phyloP scores from a whole-genome alignment of 2,797 vertebrate species.

The Merluccius polli region DNA sequence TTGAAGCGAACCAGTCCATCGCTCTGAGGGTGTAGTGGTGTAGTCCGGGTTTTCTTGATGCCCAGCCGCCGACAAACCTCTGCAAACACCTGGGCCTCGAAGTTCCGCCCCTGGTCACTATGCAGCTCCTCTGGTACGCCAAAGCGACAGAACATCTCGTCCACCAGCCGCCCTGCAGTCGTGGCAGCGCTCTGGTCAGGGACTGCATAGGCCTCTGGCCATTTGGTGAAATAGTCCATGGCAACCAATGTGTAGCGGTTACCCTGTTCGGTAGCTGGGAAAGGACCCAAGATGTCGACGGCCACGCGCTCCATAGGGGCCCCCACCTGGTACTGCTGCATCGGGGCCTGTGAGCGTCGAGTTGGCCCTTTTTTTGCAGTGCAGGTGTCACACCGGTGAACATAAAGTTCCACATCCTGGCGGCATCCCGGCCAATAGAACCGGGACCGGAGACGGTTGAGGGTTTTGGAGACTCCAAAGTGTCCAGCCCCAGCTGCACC shows the following conservation, averaged over 20 bases:
- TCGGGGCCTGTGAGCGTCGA: background rate
- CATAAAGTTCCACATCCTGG: background rate
- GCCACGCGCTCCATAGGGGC: conserved; percentile 6
- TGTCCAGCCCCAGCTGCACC: too few species aligned
- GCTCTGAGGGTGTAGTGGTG: conserved; percentile 10
- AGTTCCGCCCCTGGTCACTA: conserved; percentile 16
- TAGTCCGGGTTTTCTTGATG: background rate
- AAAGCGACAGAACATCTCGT: conserved; percentile 8
- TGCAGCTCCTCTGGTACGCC: conserved; percentile 10
- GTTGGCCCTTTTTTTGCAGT: conserved; percentile 8
- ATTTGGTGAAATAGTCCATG: conserved; percentile 20
- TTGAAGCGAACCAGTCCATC: conserved; percentile 9
- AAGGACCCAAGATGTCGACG: conserved; percentile 14
- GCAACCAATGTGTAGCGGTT: background rate
- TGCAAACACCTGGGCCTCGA: background rate
- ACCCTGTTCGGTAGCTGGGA: background rate
- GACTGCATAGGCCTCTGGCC: conserved; percentile 12
- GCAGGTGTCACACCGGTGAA: conserved; percentile 11
- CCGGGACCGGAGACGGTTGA: too few species aligned
- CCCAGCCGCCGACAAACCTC: conserved; percentile 3
- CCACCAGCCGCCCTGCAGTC: background rate
- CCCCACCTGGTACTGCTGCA: conserved; percentile 17
- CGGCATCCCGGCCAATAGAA: too few species aligned
- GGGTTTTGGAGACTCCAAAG: too few species aligned
- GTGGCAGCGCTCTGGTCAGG: background rate